A percentile compares a stretch with the other conserved stretches of the same genome.
Conservation (phyloP, 2,797 vertebrate species). For the Serranus cabrilla region DNA sequence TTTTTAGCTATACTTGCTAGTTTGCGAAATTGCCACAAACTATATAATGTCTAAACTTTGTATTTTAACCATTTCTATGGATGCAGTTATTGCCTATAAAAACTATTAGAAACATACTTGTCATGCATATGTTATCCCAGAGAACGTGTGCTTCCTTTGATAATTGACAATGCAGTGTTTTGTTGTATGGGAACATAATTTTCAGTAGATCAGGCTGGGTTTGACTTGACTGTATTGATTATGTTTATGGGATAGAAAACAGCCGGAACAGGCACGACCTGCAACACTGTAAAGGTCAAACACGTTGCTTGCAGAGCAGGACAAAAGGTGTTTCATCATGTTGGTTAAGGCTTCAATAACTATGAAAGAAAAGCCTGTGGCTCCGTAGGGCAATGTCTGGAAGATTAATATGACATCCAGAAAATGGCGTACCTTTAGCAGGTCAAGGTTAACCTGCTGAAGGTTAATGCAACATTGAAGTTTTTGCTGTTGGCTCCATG, state of each 20-base stretch:
- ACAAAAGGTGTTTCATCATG: constrained; percentile 16
- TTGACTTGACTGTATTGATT: constrained; percentile 7
- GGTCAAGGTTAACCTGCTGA: constrained; percentile 23
- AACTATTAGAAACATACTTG: no score
- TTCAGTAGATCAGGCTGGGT: no score
- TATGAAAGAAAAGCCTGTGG: constrained; percentile 1
- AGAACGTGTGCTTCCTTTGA: no score
- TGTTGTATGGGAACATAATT: no score
- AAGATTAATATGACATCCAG: constrained; percentile 1
- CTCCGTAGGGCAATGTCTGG: constrained; percentile 2
- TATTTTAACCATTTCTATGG: neutral
- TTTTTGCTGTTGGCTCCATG: neutral
- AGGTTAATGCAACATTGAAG: neutral
- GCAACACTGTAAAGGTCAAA: constrained; percentile 26
- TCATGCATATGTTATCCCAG: no score
- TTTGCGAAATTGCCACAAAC: neutral
- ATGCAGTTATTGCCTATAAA: neutral
- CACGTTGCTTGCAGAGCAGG: neutral
- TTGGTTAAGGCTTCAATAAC: constrained; percentile 5
- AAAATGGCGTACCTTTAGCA: neutral
- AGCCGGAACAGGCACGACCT: neutral
- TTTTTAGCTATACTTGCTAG: neutral
- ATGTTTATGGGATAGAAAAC: neutral
- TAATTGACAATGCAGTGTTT: no score
- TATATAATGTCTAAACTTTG: neutral